phyloP scores from a whole-genome alignment of 1,140 invertebrate species.

The Bathynomus jamesi region DNA sequence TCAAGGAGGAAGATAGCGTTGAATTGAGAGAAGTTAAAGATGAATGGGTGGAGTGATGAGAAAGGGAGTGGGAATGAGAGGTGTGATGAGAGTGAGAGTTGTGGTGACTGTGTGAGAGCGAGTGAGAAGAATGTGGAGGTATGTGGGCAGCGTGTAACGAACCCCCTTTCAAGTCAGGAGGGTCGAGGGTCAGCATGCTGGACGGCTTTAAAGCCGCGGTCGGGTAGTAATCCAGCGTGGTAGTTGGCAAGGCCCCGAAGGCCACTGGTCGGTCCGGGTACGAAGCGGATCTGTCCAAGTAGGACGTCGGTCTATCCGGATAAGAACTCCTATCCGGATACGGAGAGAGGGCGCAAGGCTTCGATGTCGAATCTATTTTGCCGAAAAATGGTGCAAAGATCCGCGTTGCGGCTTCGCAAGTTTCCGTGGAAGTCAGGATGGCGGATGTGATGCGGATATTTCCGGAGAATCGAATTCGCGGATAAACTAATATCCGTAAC shows the following conservation, averaged over 20 bases:
- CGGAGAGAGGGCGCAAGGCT: background rate
- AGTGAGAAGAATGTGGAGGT: conserved; percentile 35
- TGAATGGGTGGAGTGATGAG: conserved; percentile 27
- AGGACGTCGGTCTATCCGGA: background rate
- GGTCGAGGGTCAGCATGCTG: conserved; percentile 37
- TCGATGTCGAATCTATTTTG: background rate
- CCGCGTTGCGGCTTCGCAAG: background rate
- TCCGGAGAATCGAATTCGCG: background rate
- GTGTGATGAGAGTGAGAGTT: conserved; percentile 33
- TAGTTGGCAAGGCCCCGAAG: conserved; percentile 37
- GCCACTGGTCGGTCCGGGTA: conserved; percentile 32
- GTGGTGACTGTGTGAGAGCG: conserved; percentile 30
- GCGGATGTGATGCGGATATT: background rate
- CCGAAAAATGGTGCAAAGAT: background rate
- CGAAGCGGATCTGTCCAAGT: background rate
- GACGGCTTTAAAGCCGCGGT: conserved; percentile 26
- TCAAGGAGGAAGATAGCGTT: conserved; percentile 25
- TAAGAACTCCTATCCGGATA: background rate
- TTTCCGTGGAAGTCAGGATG: background rate
- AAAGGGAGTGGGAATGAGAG: conserved; percentile 35
- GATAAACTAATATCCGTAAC: too few species aligned
- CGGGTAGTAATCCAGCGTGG: conserved; percentile 33
- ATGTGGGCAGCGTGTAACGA: conserved; percentile 29
- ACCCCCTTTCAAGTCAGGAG: conserved; percentile 31
- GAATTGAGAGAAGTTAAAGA: conserved; percentile 36